Evolutionary conservation across 2,888 invertebrate genomes (phyloP), one percentile per base, ranked within the genome.

Genomic region (Nebria brevicollis): DNA sequence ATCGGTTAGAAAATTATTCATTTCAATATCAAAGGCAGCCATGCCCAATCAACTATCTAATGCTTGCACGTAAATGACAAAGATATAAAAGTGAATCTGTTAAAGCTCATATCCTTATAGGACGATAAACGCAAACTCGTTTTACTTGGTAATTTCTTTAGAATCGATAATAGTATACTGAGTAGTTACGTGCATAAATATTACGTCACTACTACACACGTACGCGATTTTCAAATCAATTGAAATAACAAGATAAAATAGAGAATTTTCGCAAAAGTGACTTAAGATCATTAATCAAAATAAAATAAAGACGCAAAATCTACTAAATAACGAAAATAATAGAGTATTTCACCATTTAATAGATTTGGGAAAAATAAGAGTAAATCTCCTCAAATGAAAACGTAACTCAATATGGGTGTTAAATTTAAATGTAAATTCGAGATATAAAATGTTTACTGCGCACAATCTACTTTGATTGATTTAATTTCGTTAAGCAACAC

Each of bases 401-500:
- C 20, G 20, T 20, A 20, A 20, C 20, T 20, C 20, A 20, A 20
- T 20, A 20, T 20, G 20, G 20, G 20, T 20, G 20, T 20, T 34
- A 34, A 34, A 34, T 34, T 34, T 34, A 34, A 34, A 34, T 34
- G 8, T 54, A 54, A 7, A 54, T 54, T 54, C 54, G 8, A 54
- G 54, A 54, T 7, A 54, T 54, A 54, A 54, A 54, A 54, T 54
- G 54, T 54, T 54, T 54, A 54, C 13, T 54, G 54, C 8, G 54
- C 54, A 54, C 8, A 8, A 13, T 8, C 13, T 54, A 10, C 66
- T 15, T 70, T 11, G 80, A 80, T 80, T 80, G 75, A 80, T 80
- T 80, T 75, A 80, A 80, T 80, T 80, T 70, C 72, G 80, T 75
- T 78, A 78, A 78, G 78, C 73, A 78, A 72, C 64, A 43, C 54